Percentiles rank a stretch among this genome's conserved stretches.
Evolutionary conservation across 2,888 invertebrate species (phyloP).

Genomic region (Caenorhabditis zanzibari): DNA sequence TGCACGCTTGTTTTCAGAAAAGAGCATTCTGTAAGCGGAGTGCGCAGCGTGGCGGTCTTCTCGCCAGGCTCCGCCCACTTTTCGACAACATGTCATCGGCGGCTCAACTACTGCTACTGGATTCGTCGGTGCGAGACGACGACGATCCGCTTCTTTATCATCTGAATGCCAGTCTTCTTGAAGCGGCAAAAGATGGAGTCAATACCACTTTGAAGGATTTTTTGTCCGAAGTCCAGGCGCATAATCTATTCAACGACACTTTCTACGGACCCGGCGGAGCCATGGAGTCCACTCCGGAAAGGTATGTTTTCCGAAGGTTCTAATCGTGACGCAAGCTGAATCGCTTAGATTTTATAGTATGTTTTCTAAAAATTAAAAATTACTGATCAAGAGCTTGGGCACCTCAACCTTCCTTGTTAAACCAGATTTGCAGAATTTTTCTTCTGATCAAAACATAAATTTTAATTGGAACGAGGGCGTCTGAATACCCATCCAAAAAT

Average conservation of each 20-base stretch:
- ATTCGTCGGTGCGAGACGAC: conserved; percentile 59
- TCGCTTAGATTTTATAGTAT: too few relatives aligned
- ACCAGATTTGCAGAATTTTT: background rate
- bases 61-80: conserved; percentile 47
- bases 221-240: conserved; percentile 28
- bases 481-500: background rate
- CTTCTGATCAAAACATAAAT: background rate
- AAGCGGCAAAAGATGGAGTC: conserved; percentile 29
- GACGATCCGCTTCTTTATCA: conserved; percentile 41
- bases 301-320: conserved; percentile 13
- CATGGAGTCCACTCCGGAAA: conserved; percentile 49
- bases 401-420: too few relatives aligned
- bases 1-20: conserved; percentile 22
- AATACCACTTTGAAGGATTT: conserved; percentile 48
- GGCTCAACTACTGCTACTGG: conserved; percentile 57
- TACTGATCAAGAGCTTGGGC: too few relatives aligned
- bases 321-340: too few relatives aligned
- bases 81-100: conserved; percentile 58
- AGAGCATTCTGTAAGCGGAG: conserved; percentile 49
- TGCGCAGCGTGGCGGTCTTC: conserved; percentile 47
- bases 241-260: conserved; percentile 27
- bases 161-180: conserved; percentile 56
- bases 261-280: conserved; percentile 36
- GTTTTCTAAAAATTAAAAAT: too few relatives aligned
- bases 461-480: background rate